These are phyloP conservation scores for Lamprotornis superbus DNA, from an alignment of 2,113 vertebrate species.

Conservation along the genomic window DNA sequence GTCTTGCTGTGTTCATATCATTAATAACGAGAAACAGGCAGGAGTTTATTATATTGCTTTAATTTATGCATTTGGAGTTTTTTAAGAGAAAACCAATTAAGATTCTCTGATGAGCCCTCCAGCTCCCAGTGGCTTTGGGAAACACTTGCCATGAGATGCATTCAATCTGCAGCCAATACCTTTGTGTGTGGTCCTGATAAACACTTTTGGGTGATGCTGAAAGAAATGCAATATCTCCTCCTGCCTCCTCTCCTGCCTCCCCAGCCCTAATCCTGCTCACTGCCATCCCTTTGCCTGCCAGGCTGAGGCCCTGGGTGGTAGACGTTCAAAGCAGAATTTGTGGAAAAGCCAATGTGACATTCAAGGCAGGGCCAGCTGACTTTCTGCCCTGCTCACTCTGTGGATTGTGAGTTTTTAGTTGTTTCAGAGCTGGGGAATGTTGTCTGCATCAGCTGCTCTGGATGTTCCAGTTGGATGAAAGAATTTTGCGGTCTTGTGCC, in stretches of 20 bases:
- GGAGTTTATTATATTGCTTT: conserved; percentile 9
- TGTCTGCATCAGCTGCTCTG: background rate
- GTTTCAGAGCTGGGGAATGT: background rate
- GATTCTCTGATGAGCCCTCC: conserved; percentile 50
- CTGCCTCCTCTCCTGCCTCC: background rate
- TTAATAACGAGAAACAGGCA: background rate
- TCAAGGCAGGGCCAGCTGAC: background rate
- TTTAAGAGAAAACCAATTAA: conserved; percentile 54
- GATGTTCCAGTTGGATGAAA: background rate
- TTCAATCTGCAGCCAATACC: background rate
- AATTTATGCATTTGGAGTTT: conserved; percentile 30
- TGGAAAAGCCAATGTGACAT: background rate
- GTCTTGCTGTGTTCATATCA: background rate
- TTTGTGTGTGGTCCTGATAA: conserved; percentile 49
- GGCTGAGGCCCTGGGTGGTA: background rate
- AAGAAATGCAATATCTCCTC: background rate
- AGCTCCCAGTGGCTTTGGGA: background rate
- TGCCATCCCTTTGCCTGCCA: background rate
- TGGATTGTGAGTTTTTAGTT: background rate
- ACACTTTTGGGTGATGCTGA: conserved; percentile 3
- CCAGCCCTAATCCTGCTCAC: background rate
- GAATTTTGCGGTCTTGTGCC: background rate
- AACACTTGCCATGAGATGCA: background rate
- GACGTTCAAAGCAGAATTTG: background rate
- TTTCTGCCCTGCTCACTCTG: rapidly evolving